Percentiles rank a stretch among this genome's conserved stretches.
These are phyloP conservation scores for Nipponacmea schrenckii DNA, from an alignment of 2,888 invertebrate species.

Conservation along the genomic window DNA sequence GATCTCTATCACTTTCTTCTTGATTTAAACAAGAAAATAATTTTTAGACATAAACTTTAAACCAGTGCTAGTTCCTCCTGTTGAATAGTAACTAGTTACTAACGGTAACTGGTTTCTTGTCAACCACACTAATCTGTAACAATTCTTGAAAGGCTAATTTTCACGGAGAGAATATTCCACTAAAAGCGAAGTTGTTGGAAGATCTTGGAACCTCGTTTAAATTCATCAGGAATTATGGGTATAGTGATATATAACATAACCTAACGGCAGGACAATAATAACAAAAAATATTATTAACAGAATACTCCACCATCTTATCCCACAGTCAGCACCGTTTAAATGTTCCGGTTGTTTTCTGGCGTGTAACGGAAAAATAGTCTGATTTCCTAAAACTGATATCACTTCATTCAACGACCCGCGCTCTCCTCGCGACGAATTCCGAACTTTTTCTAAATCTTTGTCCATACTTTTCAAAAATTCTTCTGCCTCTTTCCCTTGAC, in stretches of 20 bases:
- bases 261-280: conserved; percentile 37
- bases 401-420: conserved; percentile 60
- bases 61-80: no score
- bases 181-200: no score
- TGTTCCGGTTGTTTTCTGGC: conserved; percentile 20
- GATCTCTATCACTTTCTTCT: no score
- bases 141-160: no score
- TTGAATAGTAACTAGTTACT: no score
- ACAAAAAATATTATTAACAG: conserved; percentile 36
- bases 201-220: neutral
- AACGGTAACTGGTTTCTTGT: no score
- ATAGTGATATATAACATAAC: conserved; percentile 32
- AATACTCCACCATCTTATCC: conserved; percentile 49
- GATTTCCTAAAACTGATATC: conserved; percentile 56
- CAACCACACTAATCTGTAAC: no score
- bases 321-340: conserved; percentile 54
- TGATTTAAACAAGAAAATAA: no score
- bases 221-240: neutral
- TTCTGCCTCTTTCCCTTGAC: conserved; percentile 52
- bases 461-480: conserved; percentile 62
- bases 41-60: no score
- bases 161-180: no score
- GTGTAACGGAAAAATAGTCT: conserved; percentile 51
- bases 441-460: conserved; percentile 54
- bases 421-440: conserved; percentile 45